Evolutionary conservation across 2,113 vertebrate genomes (phyloP), one percentile per base, ranked within the genome.

Genomic region (Brevimyrus niger): DNA sequence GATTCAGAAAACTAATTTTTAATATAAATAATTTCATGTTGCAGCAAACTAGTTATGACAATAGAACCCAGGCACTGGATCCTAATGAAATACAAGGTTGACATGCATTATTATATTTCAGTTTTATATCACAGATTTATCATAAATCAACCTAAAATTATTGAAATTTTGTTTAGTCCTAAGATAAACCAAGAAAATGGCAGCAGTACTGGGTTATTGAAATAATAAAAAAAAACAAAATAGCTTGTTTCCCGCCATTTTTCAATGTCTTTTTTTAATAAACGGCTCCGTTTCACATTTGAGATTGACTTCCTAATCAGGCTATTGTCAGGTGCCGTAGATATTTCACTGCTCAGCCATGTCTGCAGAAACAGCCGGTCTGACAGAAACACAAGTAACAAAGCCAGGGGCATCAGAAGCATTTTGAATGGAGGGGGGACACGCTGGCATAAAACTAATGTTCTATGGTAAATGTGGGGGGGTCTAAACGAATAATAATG

Each of bases 301-400:
- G 31, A 15, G 27, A 15, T 17, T 5, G 65, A 11, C 3, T 73
- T 15, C 65, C 2, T 61, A 21, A 13, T 69, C 10, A 27, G 27
- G n/a, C 27, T 27, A 5, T 35, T 73, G 31, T 73, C 65, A 73
- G n/a, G 65, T 13, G 8, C 3, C 1, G 31, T 73, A 73, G 35
- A 15, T 15, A 73, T 73, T 73, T 73, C 65, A 73, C 65, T 35
- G 31, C 31, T 17, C 65, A 73, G 65, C 31, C 31, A 27, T 73
- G 27, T 35, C 31, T 73, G 31, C 2, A 17, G 27, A 35, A 35
- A 13, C 27, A 1, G 42, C 17, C 6, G 58, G 89, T 91, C 90
- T 89, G 73, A 82, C 42, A 0, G 89, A 89, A 93, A 92, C 91
- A 92, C 91, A 91, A 90, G 88, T 92, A 91, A 90, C 86, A 88